Conservation (phyloP, 37 sponge, comb jelly and placozoan genomes). For the Axinella damicornis region DNA sequence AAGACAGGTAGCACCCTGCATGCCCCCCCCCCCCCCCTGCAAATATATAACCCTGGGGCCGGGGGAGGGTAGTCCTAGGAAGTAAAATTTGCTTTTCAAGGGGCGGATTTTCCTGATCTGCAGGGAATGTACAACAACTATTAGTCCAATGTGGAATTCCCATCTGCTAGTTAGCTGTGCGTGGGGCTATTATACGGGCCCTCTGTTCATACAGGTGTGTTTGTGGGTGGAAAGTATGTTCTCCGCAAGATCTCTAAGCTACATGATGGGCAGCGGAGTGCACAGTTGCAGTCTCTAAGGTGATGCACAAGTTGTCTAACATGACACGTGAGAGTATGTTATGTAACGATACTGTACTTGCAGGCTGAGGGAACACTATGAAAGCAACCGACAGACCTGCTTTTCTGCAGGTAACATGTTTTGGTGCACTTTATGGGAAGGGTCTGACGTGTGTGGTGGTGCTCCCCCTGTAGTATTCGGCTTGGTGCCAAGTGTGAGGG, state of each 20-base stretch:
- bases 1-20: too few relatives aligned
- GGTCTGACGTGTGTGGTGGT: too few relatives aligned
- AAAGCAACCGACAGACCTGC: conserved; percentile 19
- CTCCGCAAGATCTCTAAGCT: not conserved
- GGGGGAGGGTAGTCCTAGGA: too few relatives aligned
- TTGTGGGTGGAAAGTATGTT: not conserved
- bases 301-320: not conserved
- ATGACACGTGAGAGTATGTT: not conserved
- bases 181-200: too few relatives aligned
- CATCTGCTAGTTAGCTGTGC: too few relatives aligned
- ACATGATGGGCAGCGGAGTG: not conserved
- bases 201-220: not conserved
- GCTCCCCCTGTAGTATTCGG: not conserved
- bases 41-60: too few relatives aligned
- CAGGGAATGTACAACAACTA: too few relatives aligned
- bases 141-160: too few relatives aligned
- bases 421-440: not conserved
- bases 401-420: not conserved
- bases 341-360: not conserved
- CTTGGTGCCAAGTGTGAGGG: conserved; percentile 8
- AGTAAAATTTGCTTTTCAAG: too few relatives aligned
- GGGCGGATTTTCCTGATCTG: too few relatives aligned
- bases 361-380: conserved; percentile 36
- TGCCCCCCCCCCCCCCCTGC: too few relatives aligned
- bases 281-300: not conserved